Base-by-base conservation (phyloP, 2,797 vertebrate species). In the Sphenodon punctatus region DNA sequence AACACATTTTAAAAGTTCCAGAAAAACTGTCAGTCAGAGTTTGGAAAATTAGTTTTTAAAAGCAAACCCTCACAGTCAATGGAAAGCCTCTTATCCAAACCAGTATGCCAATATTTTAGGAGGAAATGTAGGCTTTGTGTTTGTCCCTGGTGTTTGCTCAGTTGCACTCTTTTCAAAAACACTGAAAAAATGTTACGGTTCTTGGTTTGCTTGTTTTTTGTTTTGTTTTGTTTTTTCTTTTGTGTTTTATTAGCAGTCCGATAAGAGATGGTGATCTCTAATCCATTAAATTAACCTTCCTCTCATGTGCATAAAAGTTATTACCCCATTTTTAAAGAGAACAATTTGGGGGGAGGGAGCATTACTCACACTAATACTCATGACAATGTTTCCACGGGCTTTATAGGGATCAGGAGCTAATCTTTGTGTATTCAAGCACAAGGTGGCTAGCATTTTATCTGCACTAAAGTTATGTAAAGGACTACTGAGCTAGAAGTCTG, bases 201-300 rank as follows among this genome's bases (percentile, higher is more conserved):
- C n/a, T n/a, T n/a, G n/a, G n/a, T n/a, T n/a, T n/a, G n/a, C n/a
- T n/a, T n/a, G n/a, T n/a, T n/a, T n/a, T n/a, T n/a, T n/a, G n/a
- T n/a, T n/a, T n/a, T n/a, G n/a, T n/a, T n/a, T n/a, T n/a, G n/a
- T n/a, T n/a, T n/a, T n/a, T n/a, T n/a, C n/a, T n/a, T n/a, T n/a
- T n/a, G n/a, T n/a, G n/a, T n/a, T n/a, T n/a, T n/a, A n/a, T n/a
- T n/a, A n/a, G n/a, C n/a, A n/a, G n/a, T n/a, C n/a, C n/a, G n/a
- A n/a, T n/a, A n/a, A n/a, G n/a, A n/a, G 75, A 48, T 48, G 51
- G 38, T 84, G 78, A 67, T 71, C 66, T 43, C 10, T 78, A 68
- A 63, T 39, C 73, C 64, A 78, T 82, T 15, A 87, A 71, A 64
- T 84, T 70, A 71, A 84, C 88, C 88, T 30, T 46, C 66, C 89